Evolutionary conservation across 2,113 vertebrate species (phyloP), one percentile per base, ranked within the genome.

Genomic region (Bagarius yarrelli): DNA sequence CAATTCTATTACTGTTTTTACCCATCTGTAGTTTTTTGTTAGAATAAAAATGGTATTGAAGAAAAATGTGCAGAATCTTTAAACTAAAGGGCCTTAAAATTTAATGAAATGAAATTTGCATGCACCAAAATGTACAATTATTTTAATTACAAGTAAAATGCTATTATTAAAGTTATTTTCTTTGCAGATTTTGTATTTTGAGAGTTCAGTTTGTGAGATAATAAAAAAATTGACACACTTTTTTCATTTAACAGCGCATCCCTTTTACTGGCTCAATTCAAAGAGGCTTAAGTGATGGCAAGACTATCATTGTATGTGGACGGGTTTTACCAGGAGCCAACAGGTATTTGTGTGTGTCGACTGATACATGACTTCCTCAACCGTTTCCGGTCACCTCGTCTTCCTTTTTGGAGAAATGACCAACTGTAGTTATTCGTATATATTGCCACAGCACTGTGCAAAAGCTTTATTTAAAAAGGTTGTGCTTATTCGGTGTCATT

Each of bases 181-280:
- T 66, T 12, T 1, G 5, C 13, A 4, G 57, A 0, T 6, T 32
- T 63, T 63, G 60, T 30, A 63, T 16, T 70, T 47, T 16, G 47
- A 11, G 3, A 21, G 23, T 69, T 69, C 66, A 44, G 40, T 13
- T 2, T 70, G 67, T n/a, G 34, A 67, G 23, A 18, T 1, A 15
- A 3, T 40, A 40, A 40, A 40, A 40, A 40, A 4, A 40, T 3
- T 40, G 6, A 52, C n/a, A 16, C 15, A 47, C 11, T 73, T 34
- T 73, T 47, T 14, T 55, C 12, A 34, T 73, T 47, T 19, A 47
- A 52, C 85, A 93, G 93, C 80, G 0, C 5, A 81, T 92, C 76
- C 95, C 95, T 15, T 96, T 96, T 83, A 89, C 72, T 11, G 93
- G 93, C 0, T 50, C 61, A 0, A 94, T 96, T 81, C 88, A 89